Conservation (phyloP, 92 coral and sea anemone species). For the Epizoanthus scotinus region DNA sequence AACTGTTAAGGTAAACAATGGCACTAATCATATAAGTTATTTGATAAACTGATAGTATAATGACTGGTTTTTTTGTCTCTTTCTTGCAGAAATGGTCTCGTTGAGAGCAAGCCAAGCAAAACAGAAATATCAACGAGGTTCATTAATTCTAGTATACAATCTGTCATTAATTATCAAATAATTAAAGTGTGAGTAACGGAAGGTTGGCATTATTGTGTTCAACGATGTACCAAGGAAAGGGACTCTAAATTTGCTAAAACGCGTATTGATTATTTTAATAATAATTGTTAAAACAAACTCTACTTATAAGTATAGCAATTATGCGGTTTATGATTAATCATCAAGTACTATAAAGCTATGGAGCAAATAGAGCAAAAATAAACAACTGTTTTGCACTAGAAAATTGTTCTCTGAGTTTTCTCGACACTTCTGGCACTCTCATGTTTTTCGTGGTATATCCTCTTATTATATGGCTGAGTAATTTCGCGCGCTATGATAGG, state of each 20-base stretch:
- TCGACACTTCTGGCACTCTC: too few species aligned
- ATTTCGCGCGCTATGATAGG: too few species aligned
- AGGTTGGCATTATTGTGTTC: slow-evolving; percentile 6
- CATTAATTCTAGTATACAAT: neutral
- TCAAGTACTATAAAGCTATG: neutral
- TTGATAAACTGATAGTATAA: slow-evolving; percentile 1
- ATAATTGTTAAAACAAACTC: neutral
- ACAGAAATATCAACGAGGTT: slow-evolving; percentile 7
- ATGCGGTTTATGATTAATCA: slow-evolving; percentile 5
- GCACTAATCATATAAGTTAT: neutral
- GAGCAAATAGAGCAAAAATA: neutral
- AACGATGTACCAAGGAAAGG: neutral
- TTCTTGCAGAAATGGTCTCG: slow-evolving; percentile 11
- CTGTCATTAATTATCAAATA: too few species aligned
- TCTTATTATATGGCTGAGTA: too few species aligned
- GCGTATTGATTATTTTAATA: too few species aligned
- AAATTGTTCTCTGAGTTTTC: too few species aligned
- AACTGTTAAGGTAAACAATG: neutral
- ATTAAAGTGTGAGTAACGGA: too few species aligned
- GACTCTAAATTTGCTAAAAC: too few species aligned
- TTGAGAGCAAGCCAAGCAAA: slow-evolving; percentile 15
- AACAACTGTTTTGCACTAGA: too few species aligned
- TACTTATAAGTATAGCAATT: neutral
- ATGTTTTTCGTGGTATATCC: too few species aligned
- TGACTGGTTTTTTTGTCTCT: slow-evolving; percentile 2